phyloP scores from a whole-genome alignment of 2,888 invertebrate species.

The Polia nebulosa region DNA sequence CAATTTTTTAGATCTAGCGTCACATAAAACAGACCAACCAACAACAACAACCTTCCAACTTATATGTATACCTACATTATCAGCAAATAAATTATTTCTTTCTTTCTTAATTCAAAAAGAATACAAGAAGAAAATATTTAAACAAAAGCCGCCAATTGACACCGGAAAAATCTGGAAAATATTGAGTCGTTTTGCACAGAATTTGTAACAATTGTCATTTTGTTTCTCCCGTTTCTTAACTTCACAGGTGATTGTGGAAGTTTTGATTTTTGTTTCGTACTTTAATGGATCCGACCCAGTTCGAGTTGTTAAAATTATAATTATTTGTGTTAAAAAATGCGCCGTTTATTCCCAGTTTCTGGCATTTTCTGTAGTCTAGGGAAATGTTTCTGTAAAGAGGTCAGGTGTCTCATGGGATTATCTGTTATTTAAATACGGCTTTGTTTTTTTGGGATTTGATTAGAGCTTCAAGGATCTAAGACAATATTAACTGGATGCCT shows the following conservation, averaged over 20 bases:
- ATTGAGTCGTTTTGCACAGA: conserved; percentile 52
- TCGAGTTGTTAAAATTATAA: conserved; percentile 45
- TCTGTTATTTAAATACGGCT: conserved; percentile 20
- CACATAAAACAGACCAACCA: no score
- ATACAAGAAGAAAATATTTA: conserved; percentile 15
- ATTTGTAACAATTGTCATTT: conserved; percentile 59
- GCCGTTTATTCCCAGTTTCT: conserved; percentile 24
- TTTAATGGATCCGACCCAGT: conserved; percentile 59
- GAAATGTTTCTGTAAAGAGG: conserved; percentile 35
- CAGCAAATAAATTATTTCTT: no score
- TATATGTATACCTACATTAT: no score
- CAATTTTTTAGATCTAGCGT: no score
- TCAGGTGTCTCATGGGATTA: conserved; percentile 17
- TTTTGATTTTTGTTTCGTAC: conserved; percentile 60
- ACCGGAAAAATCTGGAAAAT: conserved; percentile 50
- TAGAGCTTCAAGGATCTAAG: neutral
- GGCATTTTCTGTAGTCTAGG: conserved; percentile 14
- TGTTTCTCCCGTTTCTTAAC: conserved; percentile 51
- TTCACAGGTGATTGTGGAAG: conserved; percentile 65
- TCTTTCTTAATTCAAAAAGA: neutral
- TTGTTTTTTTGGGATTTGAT: conserved; percentile 19
- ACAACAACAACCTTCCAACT: no score
- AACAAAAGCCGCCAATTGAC: conserved; percentile 55
- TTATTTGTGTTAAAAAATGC: conserved; percentile 49
- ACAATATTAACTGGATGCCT: neutral